Evolutionary conservation across 2,113 vertebrate species (phyloP), one percentile per base, ranked within the genome.

Genomic region (Calypte anna): DNA sequence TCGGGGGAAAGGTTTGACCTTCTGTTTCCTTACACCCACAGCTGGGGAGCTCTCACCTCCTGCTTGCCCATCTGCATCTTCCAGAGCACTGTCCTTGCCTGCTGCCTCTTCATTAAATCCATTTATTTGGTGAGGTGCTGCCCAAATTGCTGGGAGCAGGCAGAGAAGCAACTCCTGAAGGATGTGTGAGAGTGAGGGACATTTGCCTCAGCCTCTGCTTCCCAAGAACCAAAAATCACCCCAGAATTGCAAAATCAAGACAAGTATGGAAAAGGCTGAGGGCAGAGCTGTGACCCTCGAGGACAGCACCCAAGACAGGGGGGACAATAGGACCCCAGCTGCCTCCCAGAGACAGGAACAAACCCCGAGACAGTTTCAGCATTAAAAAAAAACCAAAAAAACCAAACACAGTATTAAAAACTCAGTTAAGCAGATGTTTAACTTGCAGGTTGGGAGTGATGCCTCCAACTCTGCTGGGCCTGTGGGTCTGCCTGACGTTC

Each of bases 101-200:
- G 7, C 21, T 33, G 2, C 17, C 31, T 74, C 31, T 24, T 46
- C 31, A 9, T 22, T 38, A 40, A 64, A 82, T 14, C 20, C 9
- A 16, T 33, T 73, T 30, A 4, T n/a, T 30, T 85, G 12, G 5
- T 18, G 72, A 44, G 62, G 30, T 17, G 18, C 14, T 27, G 28
- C 20, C 30, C 77, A 27, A 50, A 31, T 28, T 6, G 2, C 43
- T 11, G 0, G 20, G 28, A 89, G 63, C 61, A 69, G 61, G 8
- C 4, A 43, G 10, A 91, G 54, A 46, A 73, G 50, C 10, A 0
- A 23, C 68, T 58, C 5, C 2, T 16, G 31, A 86, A 72, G 73
- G 69, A 53, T 0, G 0, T 57, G 51, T 33, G 43, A 16, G 25
- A 14, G 48, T 5, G 0, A 14, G 44, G 82, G 5, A 1, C 14